These are phyloP conservation scores for Holacanthus passer DNA, from an alignment of 2,113 vertebrate genomes.

Conservation along the genomic window DNA sequence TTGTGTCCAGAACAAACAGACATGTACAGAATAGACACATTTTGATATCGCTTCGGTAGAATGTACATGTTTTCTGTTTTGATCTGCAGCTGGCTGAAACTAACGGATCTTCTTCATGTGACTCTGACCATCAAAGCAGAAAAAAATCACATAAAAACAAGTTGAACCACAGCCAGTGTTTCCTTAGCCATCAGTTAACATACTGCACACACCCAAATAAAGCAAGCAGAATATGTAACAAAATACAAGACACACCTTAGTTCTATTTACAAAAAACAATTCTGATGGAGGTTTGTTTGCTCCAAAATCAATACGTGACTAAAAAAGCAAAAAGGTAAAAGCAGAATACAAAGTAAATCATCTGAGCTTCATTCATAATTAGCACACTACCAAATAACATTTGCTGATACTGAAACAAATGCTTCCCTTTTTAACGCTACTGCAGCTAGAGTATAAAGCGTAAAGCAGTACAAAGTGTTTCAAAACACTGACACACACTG, in stretches of 20 bases:
- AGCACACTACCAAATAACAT: constrained; percentile 58
- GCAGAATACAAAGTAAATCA: constrained; percentile 55
- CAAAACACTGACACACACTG: constrained; percentile 42
- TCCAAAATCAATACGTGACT: constrained; percentile 30
- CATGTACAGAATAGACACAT: neutral
- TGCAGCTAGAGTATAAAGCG: constrained; percentile 67
- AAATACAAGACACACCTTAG: constrained; percentile 41
- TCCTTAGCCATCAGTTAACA: neutral
- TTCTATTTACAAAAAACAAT: constrained; percentile 73
- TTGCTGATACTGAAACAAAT: constrained; percentile 30
- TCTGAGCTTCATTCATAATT: constrained; percentile 45
- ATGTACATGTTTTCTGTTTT: constrained; percentile 16
- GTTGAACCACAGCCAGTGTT: constrained; percentile 12
- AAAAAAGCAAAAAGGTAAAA: constrained; percentile 36
- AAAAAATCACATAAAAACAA: constrained; percentile 11
- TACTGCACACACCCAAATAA: constrained; percentile 31
- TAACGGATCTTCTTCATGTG: neutral
- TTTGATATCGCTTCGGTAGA: constrained; percentile 17
- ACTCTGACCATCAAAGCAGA: constrained; percentile 1
- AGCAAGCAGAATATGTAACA: constrained; percentile 41
- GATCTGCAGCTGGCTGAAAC: constrained; percentile 7
- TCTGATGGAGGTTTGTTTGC: constrained; percentile 27
- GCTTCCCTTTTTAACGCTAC: constrained; percentile 76
- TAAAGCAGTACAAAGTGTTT: constrained; percentile 73
- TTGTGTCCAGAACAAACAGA: constrained; percentile 19